Base-by-base conservation (phyloP, 2,797 vertebrate genomes). In the Xenopus petersii region DNA sequence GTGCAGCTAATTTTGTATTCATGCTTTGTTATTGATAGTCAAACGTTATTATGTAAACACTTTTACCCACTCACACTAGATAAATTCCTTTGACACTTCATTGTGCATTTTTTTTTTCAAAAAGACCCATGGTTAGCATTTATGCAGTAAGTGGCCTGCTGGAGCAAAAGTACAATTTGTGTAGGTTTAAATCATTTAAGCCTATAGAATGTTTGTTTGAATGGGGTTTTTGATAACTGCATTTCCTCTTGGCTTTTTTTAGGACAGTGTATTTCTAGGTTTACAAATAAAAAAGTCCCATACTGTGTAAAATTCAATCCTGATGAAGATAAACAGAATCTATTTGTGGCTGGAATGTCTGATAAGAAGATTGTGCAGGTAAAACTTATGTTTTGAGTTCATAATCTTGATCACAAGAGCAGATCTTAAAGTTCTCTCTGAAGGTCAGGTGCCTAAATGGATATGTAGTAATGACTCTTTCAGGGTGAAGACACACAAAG, bases 281-380 rank as follows among this genome's bases (percentile, higher is more conserved):
- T 99, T 88, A 98, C 97, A 79, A 99, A 98, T 85, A 88, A 95
- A 80, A 99, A 99, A 86, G 96, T 99, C 59, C 97, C 97, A 1
- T 99, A 98, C 71, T 99, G 97, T 81, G 96, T 99, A 75, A 99
- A 98, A 84, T 99, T 99, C 87, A 99, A 99, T 87, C 97, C 97
- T 8, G 97, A 99, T 4, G 95, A 98, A 87, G 97, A 99, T 81
- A 98, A 99, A 75, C 97, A 99, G 83, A 95, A 87, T 84, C 94
- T 99, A 46, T 95, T 99, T 81, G 97, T 99, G 77, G 97, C 97
- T 26, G 97, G 97, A 46, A 99, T 99, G 97, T 98, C 97, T 0
- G 97, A 98, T 89, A 98, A 99, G 83, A 99, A 99, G 90, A 98
- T 99, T 58, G 96, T 99, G 21, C 97, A 99, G 90, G 97, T 98